Evolutionary conservation across 2,888 invertebrate species (phyloP).

Genomic region (Fragum fragum): DNA sequence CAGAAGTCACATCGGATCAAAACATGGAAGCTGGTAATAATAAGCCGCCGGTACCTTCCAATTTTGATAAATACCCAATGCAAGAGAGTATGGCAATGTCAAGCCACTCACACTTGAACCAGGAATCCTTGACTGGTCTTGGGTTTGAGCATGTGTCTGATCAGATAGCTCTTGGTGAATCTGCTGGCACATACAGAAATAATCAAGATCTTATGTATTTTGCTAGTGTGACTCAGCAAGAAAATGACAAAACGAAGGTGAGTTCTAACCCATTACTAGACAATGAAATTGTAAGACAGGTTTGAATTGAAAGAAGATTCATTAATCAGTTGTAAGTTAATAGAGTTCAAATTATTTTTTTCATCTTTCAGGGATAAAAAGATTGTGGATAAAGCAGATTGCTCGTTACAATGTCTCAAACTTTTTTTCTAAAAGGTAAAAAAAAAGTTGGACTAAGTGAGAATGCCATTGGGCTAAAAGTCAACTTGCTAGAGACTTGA

Average conservation of each 20-base stretch:
- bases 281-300: too few species aligned
- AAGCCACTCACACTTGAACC: constrained; percentile 18
- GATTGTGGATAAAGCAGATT: too few species aligned
- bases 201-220: not conserved
- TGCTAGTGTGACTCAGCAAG: constrained; percentile 9
- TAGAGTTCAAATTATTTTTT: too few species aligned
- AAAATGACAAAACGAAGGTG: constrained; percentile 16
- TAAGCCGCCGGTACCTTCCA: not conserved
- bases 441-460: too few species aligned
- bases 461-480: too few species aligned
- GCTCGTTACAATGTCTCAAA: too few species aligned
- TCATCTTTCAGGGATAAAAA: too few species aligned
- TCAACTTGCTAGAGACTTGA: too few species aligned
- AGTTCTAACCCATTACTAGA: too few species aligned
- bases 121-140: constrained; percentile 29
- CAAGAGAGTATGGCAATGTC: constrained; percentile 49
- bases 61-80: constrained; percentile 52
- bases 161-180: constrained; percentile 35
- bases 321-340: too few species aligned
- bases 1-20: not conserved
- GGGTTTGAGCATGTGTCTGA: constrained; percentile 47
- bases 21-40: not conserved
- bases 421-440: too few species aligned
- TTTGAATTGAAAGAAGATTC: too few species aligned
- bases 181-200: constrained; percentile 17